Evolutionary conservation across 2,888 invertebrate species (phyloP), one percentile per base, ranked within the genome.

Genomic region (Netelia melanura): DNA sequence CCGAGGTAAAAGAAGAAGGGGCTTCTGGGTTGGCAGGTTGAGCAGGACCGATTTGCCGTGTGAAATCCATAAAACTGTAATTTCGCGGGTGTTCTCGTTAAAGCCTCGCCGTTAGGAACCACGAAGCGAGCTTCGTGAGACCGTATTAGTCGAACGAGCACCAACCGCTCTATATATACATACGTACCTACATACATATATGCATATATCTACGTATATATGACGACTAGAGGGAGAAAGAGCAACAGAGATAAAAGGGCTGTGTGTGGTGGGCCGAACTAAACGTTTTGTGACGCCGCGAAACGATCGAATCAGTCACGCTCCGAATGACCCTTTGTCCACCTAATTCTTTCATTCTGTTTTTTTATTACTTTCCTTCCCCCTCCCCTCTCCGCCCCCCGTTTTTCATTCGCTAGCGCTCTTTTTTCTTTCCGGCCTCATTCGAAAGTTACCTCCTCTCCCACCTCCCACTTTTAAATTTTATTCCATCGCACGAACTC

Each of bases 221-320:
- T 14, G 30, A 38, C n/a, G 48, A 25, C 67, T 30, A 17, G 17
- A 25, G 38, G 68, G 56, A 58, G 11, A 48, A 21, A 61, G 21
- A 72, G 21, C 8, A 48, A 65, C 70, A 38, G 44, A 38, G 58
- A 58, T 71, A 38, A 61, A 65, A 56, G 58, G 56, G 71, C 17
- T 56, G 58, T 44, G 52, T 71, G 58, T 65, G 77, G 76, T 48
- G 21, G 56, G 67, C 38, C 43, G 75, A 67, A 76, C 71, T 77
- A 86, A 89, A 88, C 86, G 86, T 88, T 89, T 81, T 67, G 76
- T 54, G 48, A 80, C 67, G 65, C 80, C 76, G 58, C 75, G 68
- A 78, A 88, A 86, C 86, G 87, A 88, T 89, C 89, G 86, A 87
- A 89, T 87, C 85, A 86, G 86, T 88, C 88, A 88, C 86, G 89